Percentiles rank a stretch among this genome's conserved stretches.
These are phyloP conservation scores for Apostichopus leukothele DNA, from an alignment of 53 echinoderm and acorn worm genomes.

Conservation along the genomic window DNA sequence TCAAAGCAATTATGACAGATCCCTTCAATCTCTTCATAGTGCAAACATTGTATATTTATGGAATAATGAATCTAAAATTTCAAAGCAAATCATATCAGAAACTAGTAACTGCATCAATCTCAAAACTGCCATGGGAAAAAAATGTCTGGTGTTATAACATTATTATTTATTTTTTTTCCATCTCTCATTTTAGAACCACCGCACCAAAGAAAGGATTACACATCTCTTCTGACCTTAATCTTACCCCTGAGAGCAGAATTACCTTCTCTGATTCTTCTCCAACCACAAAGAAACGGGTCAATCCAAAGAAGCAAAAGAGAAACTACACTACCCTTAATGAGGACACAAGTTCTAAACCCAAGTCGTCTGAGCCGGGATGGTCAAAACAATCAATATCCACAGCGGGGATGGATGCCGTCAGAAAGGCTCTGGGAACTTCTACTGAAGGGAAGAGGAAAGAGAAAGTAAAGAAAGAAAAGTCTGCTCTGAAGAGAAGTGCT, in stretches of 20 bases:
- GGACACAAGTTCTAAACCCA: not conserved
- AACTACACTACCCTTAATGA: not conserved
- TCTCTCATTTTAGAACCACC: not conserved
- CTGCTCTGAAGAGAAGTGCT: too few species aligned
- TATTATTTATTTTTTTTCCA: not conserved
- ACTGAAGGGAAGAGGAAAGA: not conserved
- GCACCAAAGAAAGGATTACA: slow-evolving; percentile 16
- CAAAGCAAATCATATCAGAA: too few species aligned
- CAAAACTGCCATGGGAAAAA: too few species aligned
- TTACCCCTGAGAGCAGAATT: slow-evolving; percentile 42
- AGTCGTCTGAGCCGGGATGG: not conserved
- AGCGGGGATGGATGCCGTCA: slow-evolving; percentile 11
- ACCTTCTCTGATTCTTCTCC: slow-evolving; percentile 10
- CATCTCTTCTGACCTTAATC: not conserved
- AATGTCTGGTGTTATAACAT: too few species aligned
- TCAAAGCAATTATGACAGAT: too few species aligned
- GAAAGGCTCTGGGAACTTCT: slow-evolving; percentile 1
- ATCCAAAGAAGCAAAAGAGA: not conserved
- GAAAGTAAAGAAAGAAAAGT: not conserved
- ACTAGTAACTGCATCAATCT: too few species aligned
- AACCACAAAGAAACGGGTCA: not conserved
- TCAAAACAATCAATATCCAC: not conserved
- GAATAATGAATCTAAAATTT: too few species aligned
- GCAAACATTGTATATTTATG: too few species aligned
- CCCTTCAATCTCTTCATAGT: too few species aligned